phyloP scores from a whole-genome alignment of 2,113 vertebrate species.

The Cinclus mexicanus region DNA sequence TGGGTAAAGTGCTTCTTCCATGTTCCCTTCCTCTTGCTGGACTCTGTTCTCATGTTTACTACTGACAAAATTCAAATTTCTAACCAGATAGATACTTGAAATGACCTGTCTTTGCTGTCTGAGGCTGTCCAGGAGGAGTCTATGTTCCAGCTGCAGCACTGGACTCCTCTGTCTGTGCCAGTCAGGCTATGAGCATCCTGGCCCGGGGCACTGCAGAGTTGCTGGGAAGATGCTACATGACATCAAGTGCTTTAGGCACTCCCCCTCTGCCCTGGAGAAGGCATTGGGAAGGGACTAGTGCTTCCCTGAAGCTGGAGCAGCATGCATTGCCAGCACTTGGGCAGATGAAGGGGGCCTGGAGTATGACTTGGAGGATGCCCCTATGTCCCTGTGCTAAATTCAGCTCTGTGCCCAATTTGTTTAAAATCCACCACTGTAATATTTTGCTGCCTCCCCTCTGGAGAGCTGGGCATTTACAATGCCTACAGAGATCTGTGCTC shows the following conservation, averaged over 20 bases:
- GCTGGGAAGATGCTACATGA: rapidly evolving
- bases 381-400: neutral
- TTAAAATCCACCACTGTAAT: neutral
- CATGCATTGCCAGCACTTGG: neutral
- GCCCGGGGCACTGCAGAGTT: neutral
- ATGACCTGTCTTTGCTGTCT: neutral
- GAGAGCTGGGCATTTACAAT: neutral
- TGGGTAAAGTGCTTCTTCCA: neutral
- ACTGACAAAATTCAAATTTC: neutral
- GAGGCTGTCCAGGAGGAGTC: neutral
- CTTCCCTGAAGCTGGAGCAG: neutral
- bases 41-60: neutral
- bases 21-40: neutral
- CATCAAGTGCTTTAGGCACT: neutral
- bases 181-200: neutral
- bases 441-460: neutral
- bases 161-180: neutral
- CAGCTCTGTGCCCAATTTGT: neutral
- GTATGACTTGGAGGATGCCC: neutral
- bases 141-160: neutral
- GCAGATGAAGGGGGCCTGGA: neutral
- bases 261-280: neutral
- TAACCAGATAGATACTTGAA: neutral
- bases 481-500: neutral
- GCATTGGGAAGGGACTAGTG: neutral